Conservation (phyloP, 2,113 vertebrate genomes). For the Brachypodius melanocephalos region DNA sequence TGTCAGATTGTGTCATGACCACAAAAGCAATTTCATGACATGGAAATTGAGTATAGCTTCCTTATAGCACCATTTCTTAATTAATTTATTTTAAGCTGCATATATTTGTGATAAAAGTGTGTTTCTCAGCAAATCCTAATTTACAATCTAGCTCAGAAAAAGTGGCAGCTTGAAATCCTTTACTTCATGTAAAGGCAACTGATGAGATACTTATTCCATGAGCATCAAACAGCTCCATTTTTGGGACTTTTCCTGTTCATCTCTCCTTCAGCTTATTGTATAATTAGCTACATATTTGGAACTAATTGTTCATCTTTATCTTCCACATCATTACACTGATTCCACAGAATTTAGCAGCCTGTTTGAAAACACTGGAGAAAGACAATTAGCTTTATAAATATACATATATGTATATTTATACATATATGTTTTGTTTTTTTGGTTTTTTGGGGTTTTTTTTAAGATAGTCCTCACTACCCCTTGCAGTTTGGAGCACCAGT, state of each 20-base stretch:
- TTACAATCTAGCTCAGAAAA: not conserved
- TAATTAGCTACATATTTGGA: not conserved
- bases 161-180: not conserved
- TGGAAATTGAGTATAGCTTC: not conserved
- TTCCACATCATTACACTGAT: not conserved
- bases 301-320: not conserved
- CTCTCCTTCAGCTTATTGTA: not conserved
- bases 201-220: not conserved
- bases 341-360: not conserved
- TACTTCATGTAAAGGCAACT: not conserved
- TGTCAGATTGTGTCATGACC: not conserved
- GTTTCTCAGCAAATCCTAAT: not conserved
- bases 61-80: not conserved
- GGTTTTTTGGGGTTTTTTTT: not conserved
- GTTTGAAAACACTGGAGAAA: not conserved
- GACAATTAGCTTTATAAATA: not conserved
- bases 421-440: no score
- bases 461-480: not conserved
- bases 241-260: not conserved
- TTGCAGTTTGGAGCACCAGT: not conserved
- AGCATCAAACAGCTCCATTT: not conserved
- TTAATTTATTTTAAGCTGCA: not conserved
- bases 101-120: not conserved
- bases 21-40: not conserved
- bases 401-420: accelerated